These are phyloP conservation scores for Cremastinae sp. DNA, from an alignment of 2,888 invertebrate species.

Conservation along the genomic window DNA sequence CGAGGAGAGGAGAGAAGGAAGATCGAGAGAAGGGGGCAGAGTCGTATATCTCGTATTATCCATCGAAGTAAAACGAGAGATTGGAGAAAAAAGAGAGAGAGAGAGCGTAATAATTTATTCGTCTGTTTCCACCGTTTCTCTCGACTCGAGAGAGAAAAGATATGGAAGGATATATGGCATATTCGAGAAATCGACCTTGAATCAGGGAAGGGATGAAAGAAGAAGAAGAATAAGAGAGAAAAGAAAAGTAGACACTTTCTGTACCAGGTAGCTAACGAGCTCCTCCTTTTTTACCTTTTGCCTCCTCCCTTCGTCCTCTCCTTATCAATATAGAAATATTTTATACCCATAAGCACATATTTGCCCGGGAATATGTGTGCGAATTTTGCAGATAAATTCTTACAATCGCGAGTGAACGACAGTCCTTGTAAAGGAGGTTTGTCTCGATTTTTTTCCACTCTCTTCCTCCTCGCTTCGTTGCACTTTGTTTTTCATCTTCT, in stretches of 20 bases:
- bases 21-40: neutral
- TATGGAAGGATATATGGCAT: conserved; percentile 37
- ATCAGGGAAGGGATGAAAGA: conserved; percentile 42
- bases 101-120: conserved; percentile 58
- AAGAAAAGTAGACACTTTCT: conserved; percentile 37
- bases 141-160: conserved; percentile 5
- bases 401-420: neutral
- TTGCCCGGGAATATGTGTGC: neutral
- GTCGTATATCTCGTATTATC: conserved; percentile 39
- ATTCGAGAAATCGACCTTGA: conserved; percentile 53
- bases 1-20: conserved; percentile 2
- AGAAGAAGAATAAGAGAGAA: conserved; percentile 38
- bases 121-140: conserved; percentile 40
- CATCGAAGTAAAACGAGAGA: conserved; percentile 58
- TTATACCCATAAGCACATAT: neutral
- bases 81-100: conserved; percentile 35
- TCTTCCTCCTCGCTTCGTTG: neutral
- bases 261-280: conserved; percentile 62
- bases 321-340: conserved; percentile 7
- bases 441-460: conserved; percentile 2
- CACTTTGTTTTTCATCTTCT: too few relatives aligned
- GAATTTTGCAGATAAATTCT: conserved; percentile 26
- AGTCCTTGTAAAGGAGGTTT: neutral
- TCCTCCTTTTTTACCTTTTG: conserved; percentile 42
- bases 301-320: neutral